Evolutionary conservation across 2,888 invertebrate species (phyloP).

Genomic region (Hypolimnas misippus): DNA sequence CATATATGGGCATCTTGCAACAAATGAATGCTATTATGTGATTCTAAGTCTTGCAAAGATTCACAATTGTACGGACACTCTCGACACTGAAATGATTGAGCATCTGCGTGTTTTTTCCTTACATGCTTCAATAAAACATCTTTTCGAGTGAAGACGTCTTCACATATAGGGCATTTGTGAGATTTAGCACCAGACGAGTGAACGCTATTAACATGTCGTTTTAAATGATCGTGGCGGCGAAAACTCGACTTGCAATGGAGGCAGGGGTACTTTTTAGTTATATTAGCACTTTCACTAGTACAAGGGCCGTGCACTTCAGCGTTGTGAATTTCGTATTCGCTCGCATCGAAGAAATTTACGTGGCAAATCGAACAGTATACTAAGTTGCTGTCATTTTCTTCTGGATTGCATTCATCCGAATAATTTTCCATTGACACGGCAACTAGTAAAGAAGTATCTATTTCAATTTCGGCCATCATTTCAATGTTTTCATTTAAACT

Average conservation of each 20-base stretch:
- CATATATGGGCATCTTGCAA: slow-evolving; percentile 53
- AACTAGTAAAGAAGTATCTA: background rate
- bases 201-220: slow-evolving; percentile 57
- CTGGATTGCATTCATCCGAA: background rate
- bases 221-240: slow-evolving; percentile 58
- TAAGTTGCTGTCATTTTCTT: background rate
- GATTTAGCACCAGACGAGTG: slow-evolving; percentile 48
- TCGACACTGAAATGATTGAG: slow-evolving; percentile 50
- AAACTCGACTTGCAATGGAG: slow-evolving; percentile 54
- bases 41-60: slow-evolving; percentile 47
- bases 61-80: slow-evolving; percentile 52
- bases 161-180: slow-evolving; percentile 57
- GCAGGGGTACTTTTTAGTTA: slow-evolving; percentile 50
- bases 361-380: slow-evolving; percentile 52
- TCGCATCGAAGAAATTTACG: slow-evolving; percentile 49
- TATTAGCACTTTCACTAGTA: too few relatives aligned
- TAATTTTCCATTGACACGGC: background rate
- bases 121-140: slow-evolving; percentile 56
- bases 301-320: slow-evolving; percentile 51
- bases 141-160: slow-evolving; percentile 52
- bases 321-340: slow-evolving; percentile 55
- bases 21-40: slow-evolving; percentile 53
- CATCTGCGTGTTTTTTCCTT: slow-evolving; percentile 49
- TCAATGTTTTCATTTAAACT: background rate
- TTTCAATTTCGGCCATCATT: background rate